These are phyloP conservation scores for Chymomyza fuscimana DNA, from an alignment of 2,888 invertebrate species.

Conservation along the genomic window DNA sequence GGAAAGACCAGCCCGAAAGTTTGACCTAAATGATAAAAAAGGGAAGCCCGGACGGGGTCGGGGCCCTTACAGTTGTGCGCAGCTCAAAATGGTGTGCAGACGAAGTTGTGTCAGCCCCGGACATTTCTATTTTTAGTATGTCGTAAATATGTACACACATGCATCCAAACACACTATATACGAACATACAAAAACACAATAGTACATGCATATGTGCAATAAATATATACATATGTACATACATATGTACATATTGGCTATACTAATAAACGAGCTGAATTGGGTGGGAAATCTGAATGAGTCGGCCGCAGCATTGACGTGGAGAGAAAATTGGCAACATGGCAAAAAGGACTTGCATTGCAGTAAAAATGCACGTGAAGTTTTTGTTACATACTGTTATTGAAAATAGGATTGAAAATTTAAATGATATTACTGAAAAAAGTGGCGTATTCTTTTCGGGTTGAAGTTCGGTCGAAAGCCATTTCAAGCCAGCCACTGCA, in stretches of 20 bases:
- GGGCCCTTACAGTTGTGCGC: neutral
- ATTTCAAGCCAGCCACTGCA: neutral
- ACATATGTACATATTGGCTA: neutral
- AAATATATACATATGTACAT: neutral
- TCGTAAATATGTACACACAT: neutral
- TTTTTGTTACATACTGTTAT: too few relatives aligned
- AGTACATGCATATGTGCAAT: neutral
- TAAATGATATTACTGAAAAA: too few relatives aligned
- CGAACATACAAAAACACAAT: neutral
- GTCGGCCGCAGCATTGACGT: conserved; percentile 19
- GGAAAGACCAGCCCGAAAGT: neutral
- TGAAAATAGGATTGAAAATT: too few relatives aligned
- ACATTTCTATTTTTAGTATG: neutral
- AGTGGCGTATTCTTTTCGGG: too few relatives aligned
- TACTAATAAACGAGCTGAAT: neutral
- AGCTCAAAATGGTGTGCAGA: neutral
- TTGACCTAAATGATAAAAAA: neutral
- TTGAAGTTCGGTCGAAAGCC: conserved; percentile 39
- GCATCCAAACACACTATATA: conserved; percentile 1
- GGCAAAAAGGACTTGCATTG: neutral
- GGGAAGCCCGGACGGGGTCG: neutral
- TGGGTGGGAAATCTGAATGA: neutral
- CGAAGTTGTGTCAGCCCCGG: neutral
- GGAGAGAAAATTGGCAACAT: conserved; percentile 30
- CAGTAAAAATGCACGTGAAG: neutral